phyloP scores from a whole-genome alignment of 2,113 vertebrate species.

The Dipodomys ordii region DNA sequence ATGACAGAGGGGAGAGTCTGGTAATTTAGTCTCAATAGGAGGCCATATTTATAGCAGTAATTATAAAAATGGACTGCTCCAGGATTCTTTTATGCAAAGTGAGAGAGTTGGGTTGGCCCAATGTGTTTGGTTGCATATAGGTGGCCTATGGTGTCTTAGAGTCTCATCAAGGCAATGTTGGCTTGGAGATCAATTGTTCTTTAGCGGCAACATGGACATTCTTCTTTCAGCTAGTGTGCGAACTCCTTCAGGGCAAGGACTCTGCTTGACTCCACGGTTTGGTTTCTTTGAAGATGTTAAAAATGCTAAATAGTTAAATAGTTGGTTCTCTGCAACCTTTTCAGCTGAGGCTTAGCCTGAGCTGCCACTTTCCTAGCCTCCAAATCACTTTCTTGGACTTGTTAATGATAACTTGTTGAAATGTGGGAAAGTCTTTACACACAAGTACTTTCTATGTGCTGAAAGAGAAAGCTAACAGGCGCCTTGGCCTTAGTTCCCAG shows the following conservation, averaged over 20 bases:
- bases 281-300: conserved; percentile 49
- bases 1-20: neutral
- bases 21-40: neutral
- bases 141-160: neutral
- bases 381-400: conserved; percentile 35
- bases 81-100: neutral
- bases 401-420: neutral
- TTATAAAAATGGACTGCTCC: neutral
- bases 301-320: conserved; percentile 27
- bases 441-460: neutral
- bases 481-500: neutral
- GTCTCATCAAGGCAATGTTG: neutral
- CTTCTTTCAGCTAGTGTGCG: neutral
- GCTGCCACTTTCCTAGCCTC: neutral
- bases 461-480: neutral
- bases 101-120: neutral
- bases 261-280: neutral
- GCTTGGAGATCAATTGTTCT: neutral
- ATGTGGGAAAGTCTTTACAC: conserved; percentile 16
- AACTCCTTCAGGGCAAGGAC: neutral
- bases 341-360: neutral
- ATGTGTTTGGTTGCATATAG: neutral
- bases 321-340: neutral
- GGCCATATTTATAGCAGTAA: neutral
- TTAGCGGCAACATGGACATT: neutral